phyloP scores from a whole-genome alignment of 1,140 invertebrate genomes.

The Drosophila chauvacae region DNA sequence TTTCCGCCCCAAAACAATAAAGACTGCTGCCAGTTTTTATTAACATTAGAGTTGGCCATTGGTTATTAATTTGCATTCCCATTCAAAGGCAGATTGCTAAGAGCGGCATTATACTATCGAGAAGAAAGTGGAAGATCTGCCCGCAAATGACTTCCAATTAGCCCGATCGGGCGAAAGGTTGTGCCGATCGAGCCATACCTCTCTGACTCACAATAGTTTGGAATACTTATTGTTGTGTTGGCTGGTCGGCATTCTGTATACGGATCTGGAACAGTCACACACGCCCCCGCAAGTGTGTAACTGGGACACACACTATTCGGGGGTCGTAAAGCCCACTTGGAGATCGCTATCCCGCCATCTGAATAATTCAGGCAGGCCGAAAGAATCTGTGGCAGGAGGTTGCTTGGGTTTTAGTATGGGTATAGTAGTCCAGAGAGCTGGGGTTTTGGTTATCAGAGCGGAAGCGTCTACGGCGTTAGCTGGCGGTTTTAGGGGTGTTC shows the following conservation, averaged over 20 bases:
- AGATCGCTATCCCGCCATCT: constrained; percentile 17
- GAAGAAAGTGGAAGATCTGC: constrained; percentile 51
- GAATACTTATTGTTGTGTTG: constrained; percentile 18
- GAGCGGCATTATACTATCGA: constrained; percentile 10
- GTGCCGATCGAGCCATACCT: constrained; percentile 37
- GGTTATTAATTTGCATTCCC: constrained; percentile 75
- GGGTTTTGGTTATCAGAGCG: constrained; percentile 32
- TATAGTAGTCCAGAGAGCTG: constrained; percentile 15
- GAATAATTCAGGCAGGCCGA: constrained; percentile 64
- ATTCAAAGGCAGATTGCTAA: constrained; percentile 56
- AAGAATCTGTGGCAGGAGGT: constrained; percentile 17
- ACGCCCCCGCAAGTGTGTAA: constrained; percentile 63
- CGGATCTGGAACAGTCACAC: constrained; percentile 43
- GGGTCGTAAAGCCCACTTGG: constrained; percentile 58
- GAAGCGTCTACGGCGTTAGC: constrained; percentile 47
- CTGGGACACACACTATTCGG: constrained; percentile 70
- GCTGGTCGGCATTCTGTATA: constrained; percentile 45
- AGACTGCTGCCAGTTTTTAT: constrained; percentile 49
- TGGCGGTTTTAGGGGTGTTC: constrained; percentile 31
- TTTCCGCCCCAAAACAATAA: constrained; percentile 61
- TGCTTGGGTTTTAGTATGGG: constrained; percentile 37
- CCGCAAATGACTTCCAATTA: constrained; percentile 64
- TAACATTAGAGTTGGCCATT: constrained; percentile 74
- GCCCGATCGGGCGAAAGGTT: constrained; percentile 51
- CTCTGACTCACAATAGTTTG: constrained; percentile 50